phyloP scores from a whole-genome alignment of 1,140 invertebrate species.

The Sesamia nonagrioides region DNA sequence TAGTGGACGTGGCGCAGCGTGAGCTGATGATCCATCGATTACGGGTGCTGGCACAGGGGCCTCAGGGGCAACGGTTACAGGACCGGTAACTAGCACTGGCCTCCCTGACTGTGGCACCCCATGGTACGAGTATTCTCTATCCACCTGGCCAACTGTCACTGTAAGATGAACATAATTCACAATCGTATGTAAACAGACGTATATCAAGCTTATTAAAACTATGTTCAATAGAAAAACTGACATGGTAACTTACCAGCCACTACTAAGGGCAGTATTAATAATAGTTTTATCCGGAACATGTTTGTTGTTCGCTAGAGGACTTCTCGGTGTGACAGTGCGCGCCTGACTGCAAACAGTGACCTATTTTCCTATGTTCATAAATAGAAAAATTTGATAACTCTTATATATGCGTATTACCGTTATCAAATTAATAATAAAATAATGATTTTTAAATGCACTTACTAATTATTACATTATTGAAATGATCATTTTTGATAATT shows the following conservation, averaged over 20 bases:
- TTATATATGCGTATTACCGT: too few species aligned
- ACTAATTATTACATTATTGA: too few species aligned
- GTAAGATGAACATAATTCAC: constrained; percentile 6
- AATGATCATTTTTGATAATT: too few species aligned
- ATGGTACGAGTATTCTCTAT: neutral
- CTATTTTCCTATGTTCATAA: neutral
- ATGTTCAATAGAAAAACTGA: neutral
- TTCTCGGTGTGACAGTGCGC: neutral
- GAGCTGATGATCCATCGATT: neutral
- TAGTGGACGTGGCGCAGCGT: too few species aligned
- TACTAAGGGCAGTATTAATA: constrained; percentile 18
- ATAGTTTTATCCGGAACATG: neutral
- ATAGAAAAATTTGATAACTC: too few species aligned
- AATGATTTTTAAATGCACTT: too few species aligned
- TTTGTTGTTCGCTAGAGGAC: neutral
- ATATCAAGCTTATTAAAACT: neutral
- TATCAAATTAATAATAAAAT: too few species aligned
- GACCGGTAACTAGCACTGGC: neutral
- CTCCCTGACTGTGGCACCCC: neutral
- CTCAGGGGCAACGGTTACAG: neutral
- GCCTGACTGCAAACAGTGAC: constrained; percentile 5
- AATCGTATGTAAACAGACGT: constrained; percentile 5
- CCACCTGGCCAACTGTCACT: neutral
- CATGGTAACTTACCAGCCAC: constrained; percentile 13
- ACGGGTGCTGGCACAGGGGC: neutral